Evolutionary conservation across 2,113 vertebrate genomes (phyloP), one percentile per base, ranked within the genome.

Genomic region (Gallinago paraguaiae): DNA sequence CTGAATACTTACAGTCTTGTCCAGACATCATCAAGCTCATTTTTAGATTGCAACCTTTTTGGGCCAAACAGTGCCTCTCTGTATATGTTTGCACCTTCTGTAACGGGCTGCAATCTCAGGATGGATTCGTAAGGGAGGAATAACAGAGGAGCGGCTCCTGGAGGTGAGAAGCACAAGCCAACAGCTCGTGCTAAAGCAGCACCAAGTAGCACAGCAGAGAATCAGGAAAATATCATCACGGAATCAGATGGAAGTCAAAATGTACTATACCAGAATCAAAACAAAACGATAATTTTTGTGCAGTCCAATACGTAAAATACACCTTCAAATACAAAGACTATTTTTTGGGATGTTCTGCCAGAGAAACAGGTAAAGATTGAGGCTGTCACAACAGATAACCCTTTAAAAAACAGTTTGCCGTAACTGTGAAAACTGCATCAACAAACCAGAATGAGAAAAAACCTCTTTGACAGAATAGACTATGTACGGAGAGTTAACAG

Each of bases 1-100:
- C 94, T 95, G 96, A 95, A 88, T 75, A 69, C 94, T 91, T 90
- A 86, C n/a, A 77, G 92, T 93, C 96, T 91, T 97, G 95, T 96
- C 90, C 93, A 96, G 95, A 95, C 92, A 96, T 75, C 91, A 86
- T 92, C 94, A 87, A 56, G 86, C 88, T 92, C 83, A 72, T 89
- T 95, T 95, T 87, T 35, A 92, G 86, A 85, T 8, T 50, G 74
- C 86, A 96, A n/a, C 93, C 88, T 92, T 86, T 86, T 51, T 77
- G 91, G 91, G 77, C 56, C 92, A 93, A 85, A 79, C 78, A 82
- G 50, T 69, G 59, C 59, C 59, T 91, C 71, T 67, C 71, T 86
- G 46, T 57, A 5, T 22, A 17, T 11, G 51, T 77, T 43, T 90
- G 77, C 1, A 24, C 65, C 16, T 82, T 61, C 80, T 78, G 45